Conservation (phyloP, 2,797 vertebrate genomes). For the Echeneis naucrates region DNA sequence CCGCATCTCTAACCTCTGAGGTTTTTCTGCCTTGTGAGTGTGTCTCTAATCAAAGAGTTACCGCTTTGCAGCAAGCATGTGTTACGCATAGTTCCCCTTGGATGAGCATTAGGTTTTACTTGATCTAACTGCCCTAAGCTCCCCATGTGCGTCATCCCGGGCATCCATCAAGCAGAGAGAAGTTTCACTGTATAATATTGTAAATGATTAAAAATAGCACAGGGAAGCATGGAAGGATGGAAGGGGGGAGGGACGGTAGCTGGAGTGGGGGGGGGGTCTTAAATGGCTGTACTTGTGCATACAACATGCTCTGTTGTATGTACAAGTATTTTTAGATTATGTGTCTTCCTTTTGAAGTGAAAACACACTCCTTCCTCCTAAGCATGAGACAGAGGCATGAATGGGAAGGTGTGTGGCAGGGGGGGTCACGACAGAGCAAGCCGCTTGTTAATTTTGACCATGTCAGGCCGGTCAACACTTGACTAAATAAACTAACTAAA, state of each 20-base stretch:
- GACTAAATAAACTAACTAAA: too few species aligned
- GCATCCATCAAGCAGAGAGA: constrained; percentile 70
- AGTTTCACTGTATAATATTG: constrained; percentile 74
- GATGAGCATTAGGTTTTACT: constrained; percentile 78
- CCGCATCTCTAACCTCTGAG: constrained; percentile 43
- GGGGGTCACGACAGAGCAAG: constrained; percentile 6
- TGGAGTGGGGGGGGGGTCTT: constrained; percentile 24
- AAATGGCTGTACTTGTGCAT: constrained; percentile 47
- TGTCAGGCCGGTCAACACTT: constrained; percentile 32
- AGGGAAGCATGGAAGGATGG: constrained; percentile 18
- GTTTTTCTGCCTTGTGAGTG: constrained; percentile 1
- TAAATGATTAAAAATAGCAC: constrained; percentile 77
- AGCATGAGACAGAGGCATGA: constrained; percentile 34
- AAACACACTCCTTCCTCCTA: constrained; percentile 15
- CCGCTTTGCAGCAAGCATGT: constrained; percentile 61
- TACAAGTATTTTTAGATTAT: constrained; percentile 51
- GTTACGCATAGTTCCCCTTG: constrained; percentile 69
- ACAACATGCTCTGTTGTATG: constrained; percentile 31
- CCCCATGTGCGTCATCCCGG: constrained; percentile 67
- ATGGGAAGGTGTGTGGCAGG: constrained; percentile 13
- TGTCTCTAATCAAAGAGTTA: constrained; percentile 45
- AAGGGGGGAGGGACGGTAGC: constrained; percentile 6
- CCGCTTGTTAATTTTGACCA: constrained; percentile 32
- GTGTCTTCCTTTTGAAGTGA: constrained; percentile 39
- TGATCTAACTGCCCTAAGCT: constrained; percentile 77